Evolutionary conservation across 2,113 vertebrate species (phyloP).

Genomic region (Blennius ocellaris): DNA sequence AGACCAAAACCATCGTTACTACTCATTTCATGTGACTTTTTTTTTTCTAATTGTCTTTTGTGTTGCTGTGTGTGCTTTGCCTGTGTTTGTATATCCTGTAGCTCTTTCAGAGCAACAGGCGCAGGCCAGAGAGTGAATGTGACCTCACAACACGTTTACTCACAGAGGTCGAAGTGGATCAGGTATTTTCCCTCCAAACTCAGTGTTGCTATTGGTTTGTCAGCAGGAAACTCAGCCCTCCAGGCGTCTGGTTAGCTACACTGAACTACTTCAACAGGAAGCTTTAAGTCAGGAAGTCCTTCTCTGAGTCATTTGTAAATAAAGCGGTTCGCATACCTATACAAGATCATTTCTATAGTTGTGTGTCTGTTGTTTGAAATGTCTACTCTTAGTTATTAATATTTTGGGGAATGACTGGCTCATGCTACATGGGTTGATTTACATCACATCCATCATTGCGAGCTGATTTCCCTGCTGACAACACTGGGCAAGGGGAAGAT

Average conservation of each 20-base stretch:
- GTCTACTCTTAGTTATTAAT: constrained; percentile 15
- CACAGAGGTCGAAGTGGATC: constrained; percentile 89
- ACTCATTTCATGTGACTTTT: constrained; percentile 11
- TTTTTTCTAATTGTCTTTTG: constrained; percentile 53
- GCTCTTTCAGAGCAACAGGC: constrained; percentile 91
- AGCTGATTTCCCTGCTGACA: constrained; percentile 80
- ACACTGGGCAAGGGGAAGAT: constrained; percentile 28
- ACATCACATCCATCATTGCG: constrained; percentile 30
- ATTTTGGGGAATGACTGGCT: background rate
- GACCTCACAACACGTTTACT: constrained; percentile 86
- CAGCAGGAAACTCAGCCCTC: constrained; percentile 82
- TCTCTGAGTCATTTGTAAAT: constrained; percentile 61
- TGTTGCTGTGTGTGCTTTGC: constrained; percentile 42
- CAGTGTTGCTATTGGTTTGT: constrained; percentile 64
- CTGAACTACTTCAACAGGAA: constrained; percentile 72
- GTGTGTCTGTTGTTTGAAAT: constrained; percentile 8
- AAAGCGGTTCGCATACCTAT: constrained; percentile 48
- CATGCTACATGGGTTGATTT: constrained; percentile 15
- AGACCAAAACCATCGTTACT: constrained; percentile 18
- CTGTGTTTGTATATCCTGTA: constrained; percentile 77
- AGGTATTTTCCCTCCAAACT: constrained; percentile 84
- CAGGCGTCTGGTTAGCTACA: constrained; percentile 37
- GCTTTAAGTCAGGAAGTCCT: constrained; percentile 68
- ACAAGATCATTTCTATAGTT: constrained; percentile 11
- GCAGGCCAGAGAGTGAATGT: constrained; percentile 77